A percentile compares a stretch with the other conserved stretches of the same genome.
These are phyloP conservation scores for Leptinotarsa rubiginosa DNA, from an alignment of 2,888 invertebrate species.

Conservation along the genomic window DNA sequence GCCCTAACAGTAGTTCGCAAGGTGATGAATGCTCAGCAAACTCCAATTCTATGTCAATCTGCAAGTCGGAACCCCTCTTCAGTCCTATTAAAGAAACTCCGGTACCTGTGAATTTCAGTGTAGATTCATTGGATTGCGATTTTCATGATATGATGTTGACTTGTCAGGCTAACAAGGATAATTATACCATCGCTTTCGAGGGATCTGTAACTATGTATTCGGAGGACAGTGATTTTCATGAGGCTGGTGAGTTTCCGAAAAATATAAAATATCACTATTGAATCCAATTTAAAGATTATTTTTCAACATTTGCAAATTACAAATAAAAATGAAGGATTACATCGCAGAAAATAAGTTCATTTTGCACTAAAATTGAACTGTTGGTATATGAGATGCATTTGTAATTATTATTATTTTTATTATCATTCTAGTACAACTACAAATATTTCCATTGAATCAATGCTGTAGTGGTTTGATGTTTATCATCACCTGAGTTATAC, in stretches of 20 bases:
- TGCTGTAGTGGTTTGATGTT: too few species aligned
- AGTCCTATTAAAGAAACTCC: slow-evolving; percentile 89
- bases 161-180: slow-evolving; percentile 92
- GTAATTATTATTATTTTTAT: too few species aligned
- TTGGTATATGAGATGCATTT: not conserved
- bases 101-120: slow-evolving; percentile 82
- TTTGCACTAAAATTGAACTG: not conserved
- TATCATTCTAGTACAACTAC: too few species aligned
- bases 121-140: slow-evolving; percentile 92
- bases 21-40: slow-evolving; percentile 81
- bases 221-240: slow-evolving; percentile 82
- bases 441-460: too few species aligned
- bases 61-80: slow-evolving; percentile 91
- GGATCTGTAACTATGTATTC: slow-evolving; percentile 87
- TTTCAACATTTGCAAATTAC: not conserved
- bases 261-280: too few species aligned
- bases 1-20: slow-evolving; percentile 80
- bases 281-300: not conserved
- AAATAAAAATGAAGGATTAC: too few species aligned
- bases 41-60: slow-evolving; percentile 88
- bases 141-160: slow-evolving; percentile 88
- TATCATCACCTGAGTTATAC: too few species aligned
- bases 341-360: not conserved
- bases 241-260: slow-evolving; percentile 58
- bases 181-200: slow-evolving; percentile 95